Evolutionary conservation across 1,140 invertebrate species (phyloP).

Genomic region (Choristoneura fumiferana): DNA sequence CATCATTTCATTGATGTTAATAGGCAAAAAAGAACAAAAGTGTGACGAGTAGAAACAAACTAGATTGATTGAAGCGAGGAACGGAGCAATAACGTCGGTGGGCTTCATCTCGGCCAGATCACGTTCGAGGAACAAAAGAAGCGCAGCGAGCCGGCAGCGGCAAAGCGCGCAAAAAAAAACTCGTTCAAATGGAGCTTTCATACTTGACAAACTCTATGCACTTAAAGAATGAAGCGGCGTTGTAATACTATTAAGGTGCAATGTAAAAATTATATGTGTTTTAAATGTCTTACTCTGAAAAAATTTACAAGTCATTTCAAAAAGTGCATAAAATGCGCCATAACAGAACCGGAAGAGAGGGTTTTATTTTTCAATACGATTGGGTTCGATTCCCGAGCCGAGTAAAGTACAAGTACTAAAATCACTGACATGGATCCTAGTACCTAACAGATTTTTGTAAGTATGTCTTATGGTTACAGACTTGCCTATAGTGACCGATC

Average conservation of each 20-base stretch:
- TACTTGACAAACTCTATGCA: slow-evolving; percentile 62
- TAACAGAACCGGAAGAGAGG: too few relatives aligned
- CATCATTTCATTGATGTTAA: slow-evolving; percentile 53
- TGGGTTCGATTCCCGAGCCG: too few relatives aligned
- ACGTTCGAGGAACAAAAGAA: slow-evolving; percentile 71
- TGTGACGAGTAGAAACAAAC: slow-evolving; percentile 60
- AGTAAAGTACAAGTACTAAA: too few relatives aligned
- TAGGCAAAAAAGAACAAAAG: slow-evolving; percentile 48
- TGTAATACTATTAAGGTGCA: slow-evolving; percentile 29
- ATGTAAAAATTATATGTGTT: too few relatives aligned
- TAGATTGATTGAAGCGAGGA: slow-evolving; percentile 60
- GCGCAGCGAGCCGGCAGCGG: slow-evolving; percentile 53
- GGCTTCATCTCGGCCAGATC: slow-evolving; percentile 69
- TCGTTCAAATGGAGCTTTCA: slow-evolving; percentile 69
- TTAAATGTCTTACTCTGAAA: too few relatives aligned
- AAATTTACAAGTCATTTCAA: too few relatives aligned
- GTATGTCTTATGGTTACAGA: too few relatives aligned
- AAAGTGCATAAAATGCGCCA: too few relatives aligned
- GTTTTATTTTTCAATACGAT: too few relatives aligned
- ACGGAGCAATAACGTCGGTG: slow-evolving; percentile 62
- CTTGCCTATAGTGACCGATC: too few relatives aligned
- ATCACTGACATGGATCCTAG: too few relatives aligned
- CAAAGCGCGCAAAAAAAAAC: slow-evolving; percentile 59
- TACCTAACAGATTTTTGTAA: too few relatives aligned
- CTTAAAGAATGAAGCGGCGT: slow-evolving; percentile 42